Evolutionary conservation across 2,888 invertebrate species (phyloP), one percentile per base, ranked within the genome.

Genomic region (Halocaridina rubra): DNA sequence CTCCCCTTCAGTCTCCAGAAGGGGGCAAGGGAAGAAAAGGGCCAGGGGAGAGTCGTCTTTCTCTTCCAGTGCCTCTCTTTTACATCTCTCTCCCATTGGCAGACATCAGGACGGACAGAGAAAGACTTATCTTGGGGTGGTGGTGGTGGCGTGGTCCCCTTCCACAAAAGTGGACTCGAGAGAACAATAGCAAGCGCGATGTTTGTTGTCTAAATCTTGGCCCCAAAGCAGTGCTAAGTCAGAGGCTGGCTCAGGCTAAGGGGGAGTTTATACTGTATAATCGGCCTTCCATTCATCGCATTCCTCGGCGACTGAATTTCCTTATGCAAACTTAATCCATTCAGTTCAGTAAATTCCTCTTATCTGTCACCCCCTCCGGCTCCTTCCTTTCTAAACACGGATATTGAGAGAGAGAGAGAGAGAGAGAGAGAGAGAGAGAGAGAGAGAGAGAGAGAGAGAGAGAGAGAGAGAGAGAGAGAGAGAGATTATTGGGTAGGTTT

Each of bases 251-350:
- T 19, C 27, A 46, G 22, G 33, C 77, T 30, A 22, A 32, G 67
- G 69, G 74, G 24, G 27, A 81, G 81, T 81, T 81, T 81, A 81
- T 75, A 75, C 67, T 81, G 81, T 81, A 81, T 81, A 81, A 81
- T 81, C 81, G 32, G 22, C 46, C 81, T 53, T 81, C 81, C 81
- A 75, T 81, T 81, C 81, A 81, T 75, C 81, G 59, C 64, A 67
- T 33, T 24, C 67, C 53, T 30, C 32, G 81, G 75, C 33, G 81
- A 75, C 75, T 81, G 81, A 67, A 81, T 81, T 81, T 81, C 81
- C 81, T 81, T 81, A 81, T 81, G 81, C 81, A 81, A 81, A 81
- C 81, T 75, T 81, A 81, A 81, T 81, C 81, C 81, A 81, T 81
- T 81, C 81, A 81, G 75, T 74, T 75, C 81, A 75, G 81, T 75